A percentile compares a stretch with the other conserved stretches of the same genome.
These are phyloP conservation scores for Tupaia chinensis DNA, from an alignment of 2,113 vertebrate species.

Conservation along the genomic window DNA sequence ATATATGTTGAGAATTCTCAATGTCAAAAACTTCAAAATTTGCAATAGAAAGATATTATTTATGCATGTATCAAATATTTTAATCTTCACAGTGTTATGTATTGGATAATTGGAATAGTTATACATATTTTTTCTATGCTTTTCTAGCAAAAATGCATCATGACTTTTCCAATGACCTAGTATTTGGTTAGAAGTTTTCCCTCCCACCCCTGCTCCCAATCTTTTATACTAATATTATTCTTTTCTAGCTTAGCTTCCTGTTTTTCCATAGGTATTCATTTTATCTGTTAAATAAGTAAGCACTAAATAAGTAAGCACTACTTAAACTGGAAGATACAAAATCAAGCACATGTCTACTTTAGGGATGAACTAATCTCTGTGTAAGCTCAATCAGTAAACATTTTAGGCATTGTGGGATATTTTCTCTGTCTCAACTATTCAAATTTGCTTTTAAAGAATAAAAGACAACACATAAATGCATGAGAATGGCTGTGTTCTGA, in stretches of 20 bases:
- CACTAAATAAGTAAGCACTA: too few relatives aligned
- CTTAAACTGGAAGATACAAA: neutral
- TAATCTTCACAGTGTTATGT: neutral
- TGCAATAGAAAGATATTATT: neutral
- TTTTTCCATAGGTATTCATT: neutral
- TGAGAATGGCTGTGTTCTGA: neutral
- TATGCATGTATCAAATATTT: neutral
- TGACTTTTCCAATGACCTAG: too few relatives aligned
- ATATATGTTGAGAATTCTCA: neutral
- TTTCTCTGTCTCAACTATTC: neutral
- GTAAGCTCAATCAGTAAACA: neutral
- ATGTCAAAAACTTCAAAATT: neutral
- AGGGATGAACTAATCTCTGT: neutral
- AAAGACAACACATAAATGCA: neutral
- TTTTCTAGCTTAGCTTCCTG: neutral
- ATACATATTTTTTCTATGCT: too few relatives aligned
- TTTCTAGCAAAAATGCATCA: too few relatives aligned
- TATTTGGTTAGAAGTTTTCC: neutral
- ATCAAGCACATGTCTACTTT: neutral
- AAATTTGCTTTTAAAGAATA: neutral
- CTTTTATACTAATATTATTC: neutral
- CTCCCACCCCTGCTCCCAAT: accelerated
- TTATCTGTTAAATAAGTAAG: neutral
- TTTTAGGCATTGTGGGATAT: neutral
- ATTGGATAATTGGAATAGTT: too few relatives aligned